A percentile compares a stretch with the other conserved stretches of the same genome.
Evolutionary conservation across 2,888 invertebrate species (phyloP).

Genomic region (Dryadula phaetusa): DNA sequence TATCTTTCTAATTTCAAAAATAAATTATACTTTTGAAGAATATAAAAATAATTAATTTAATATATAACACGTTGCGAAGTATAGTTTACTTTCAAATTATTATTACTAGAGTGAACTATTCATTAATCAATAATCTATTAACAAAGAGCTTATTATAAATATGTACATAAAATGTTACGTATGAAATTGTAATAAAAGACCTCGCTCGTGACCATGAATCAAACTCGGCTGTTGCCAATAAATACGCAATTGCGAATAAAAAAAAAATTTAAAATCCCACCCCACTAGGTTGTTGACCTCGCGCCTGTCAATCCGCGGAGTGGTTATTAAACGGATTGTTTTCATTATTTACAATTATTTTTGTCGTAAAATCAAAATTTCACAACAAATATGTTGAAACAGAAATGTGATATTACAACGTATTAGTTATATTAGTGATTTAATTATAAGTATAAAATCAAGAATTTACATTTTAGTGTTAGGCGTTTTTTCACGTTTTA

Average conservation of each 20-base stretch:
- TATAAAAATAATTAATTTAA: background rate
- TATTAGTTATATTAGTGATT: slow-evolving; percentile 52
- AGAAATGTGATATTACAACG: slow-evolving; percentile 44
- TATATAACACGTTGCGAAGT: background rate
- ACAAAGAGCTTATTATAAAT: background rate
- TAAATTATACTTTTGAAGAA: background rate
- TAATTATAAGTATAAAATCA: slow-evolving; percentile 33
- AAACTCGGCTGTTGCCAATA: slow-evolving; percentile 7
- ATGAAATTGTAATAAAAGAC: background rate
- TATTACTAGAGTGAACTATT: background rate
- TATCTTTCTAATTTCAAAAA: background rate
- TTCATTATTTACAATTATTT: slow-evolving; percentile 26
- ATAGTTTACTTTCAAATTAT: background rate
- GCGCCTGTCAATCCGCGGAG: slow-evolving; percentile 71
- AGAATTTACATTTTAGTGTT: slow-evolving; percentile 33
- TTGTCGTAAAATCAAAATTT: slow-evolving; percentile 22
- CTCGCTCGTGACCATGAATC: slow-evolving; percentile 20
- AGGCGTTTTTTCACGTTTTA: slow-evolving; percentile 14
- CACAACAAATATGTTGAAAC: slow-evolving; percentile 29
- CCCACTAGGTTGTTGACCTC: slow-evolving; percentile 71
- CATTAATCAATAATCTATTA: background rate
- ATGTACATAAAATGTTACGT: background rate
- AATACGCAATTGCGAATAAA: slow-evolving; percentile 38
- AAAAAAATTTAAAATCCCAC: slow-evolving; percentile 46
- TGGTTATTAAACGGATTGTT: slow-evolving; percentile 52